Percentiles rank a stretch among this genome's conserved stretches.
These are phyloP conservation scores for Callitettix versicolor DNA, from an alignment of 1,140 invertebrate genomes.

Conservation along the genomic window DNA sequence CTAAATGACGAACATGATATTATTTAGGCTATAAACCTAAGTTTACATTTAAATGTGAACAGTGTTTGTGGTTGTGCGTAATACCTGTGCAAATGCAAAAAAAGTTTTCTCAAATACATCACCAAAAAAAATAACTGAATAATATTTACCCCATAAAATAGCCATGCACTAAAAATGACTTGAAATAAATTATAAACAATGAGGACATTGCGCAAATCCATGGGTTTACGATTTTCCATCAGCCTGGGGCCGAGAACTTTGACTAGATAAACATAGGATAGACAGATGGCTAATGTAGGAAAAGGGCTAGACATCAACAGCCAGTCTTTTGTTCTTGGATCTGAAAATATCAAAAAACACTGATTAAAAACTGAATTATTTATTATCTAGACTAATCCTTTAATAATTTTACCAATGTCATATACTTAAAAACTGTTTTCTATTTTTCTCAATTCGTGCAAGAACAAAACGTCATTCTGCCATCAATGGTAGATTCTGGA, in stretches of 20 bases:
- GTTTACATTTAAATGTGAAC: too few species aligned
- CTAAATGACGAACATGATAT: too few species aligned
- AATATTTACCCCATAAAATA: slow-evolving; percentile 66
- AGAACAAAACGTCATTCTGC: background rate
- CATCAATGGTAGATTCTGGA: too few species aligned
- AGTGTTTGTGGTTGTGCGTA: too few species aligned
- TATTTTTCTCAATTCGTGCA: background rate
- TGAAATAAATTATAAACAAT: slow-evolving; percentile 79
- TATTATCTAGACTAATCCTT: background rate
- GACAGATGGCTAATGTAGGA: slow-evolving; percentile 64
- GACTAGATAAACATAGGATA: slow-evolving; percentile 66
- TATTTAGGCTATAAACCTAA: too few species aligned
- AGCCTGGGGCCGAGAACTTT: slow-evolving; percentile 71
- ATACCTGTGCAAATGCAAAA: too few species aligned
- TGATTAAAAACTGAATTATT: background rate
- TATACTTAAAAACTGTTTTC: background rate
- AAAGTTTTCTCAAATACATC: too few species aligned
- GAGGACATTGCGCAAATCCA: slow-evolving; percentile 64
- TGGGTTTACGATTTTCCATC: slow-evolving; percentile 85
- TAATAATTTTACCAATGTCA: background rate
- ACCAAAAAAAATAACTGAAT: too few species aligned
- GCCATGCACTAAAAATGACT: slow-evolving; percentile 72
- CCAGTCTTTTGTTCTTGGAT: slow-evolving; percentile 74
- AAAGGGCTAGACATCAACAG: slow-evolving; percentile 71
- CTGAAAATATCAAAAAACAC: slow-evolving; percentile 34